Evolutionary conservation across 2,888 invertebrate genomes (phyloP), one percentile per base, ranked within the genome.

Genomic region (Steinernema carpocapsae): DNA sequence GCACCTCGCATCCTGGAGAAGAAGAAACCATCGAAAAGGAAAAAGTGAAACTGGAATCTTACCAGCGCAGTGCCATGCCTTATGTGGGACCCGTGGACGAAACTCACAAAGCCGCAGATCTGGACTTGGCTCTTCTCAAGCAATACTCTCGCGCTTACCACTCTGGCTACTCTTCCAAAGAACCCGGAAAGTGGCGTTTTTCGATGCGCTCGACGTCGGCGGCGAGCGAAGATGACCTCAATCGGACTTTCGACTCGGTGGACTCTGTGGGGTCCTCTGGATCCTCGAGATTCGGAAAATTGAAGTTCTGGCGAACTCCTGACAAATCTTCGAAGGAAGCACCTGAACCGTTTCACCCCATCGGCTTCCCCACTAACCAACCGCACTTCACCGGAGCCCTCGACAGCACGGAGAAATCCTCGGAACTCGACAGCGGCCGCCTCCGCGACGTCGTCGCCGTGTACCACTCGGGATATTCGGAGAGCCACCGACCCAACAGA

Each of bases 81-180:
- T 56, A 24, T 26, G 26, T 12, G 6, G 56, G 56, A 24, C 56
- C 56, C 19, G 6, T 56, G 6, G 56, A 56, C 3, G 26, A 56
- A 17, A 56, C 56, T 3, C n/a, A 56, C n/a, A 56, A 56, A 19
- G 70, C 64, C 1, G 22, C 22, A 0, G 78, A 79, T 48, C 74
- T 79, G 19, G 79, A 78, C 17, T 48, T 73, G 10, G 32, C 42
- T n/a, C 77, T 76, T 12, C 52, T 79, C 10, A 24, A 43, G 12
- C 75, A 77, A 19, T 74, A 76, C 43, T 72, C 78, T 12, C 37
- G 72, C 0, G 74, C 73, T 24, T 79, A 79, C 37, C 79, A 78
- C 70, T 72, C 76, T 22, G 80, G 77, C 32, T 73, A 75, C 32
- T 78, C 78, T 0, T 76, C 77, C 12, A 42, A 72, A 19, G 26